A percentile compares a stretch with the other conserved stretches of the same genome.
These are phyloP conservation scores for Spheniscus humboldti DNA, from an alignment of 2,797 vertebrate species.

Conservation along the genomic window DNA sequence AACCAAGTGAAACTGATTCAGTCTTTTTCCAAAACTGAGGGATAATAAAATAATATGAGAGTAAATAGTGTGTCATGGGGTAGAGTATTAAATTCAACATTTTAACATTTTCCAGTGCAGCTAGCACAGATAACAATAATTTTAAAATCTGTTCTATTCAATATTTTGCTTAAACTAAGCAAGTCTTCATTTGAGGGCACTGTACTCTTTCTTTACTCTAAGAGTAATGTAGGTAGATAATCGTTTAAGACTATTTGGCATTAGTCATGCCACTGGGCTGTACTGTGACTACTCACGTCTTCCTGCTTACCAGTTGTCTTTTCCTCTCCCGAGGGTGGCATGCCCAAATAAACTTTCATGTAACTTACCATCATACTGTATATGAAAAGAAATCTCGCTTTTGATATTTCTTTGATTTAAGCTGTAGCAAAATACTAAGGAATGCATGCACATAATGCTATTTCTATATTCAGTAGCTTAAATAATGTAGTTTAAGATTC, in stretches of 20 bases:
- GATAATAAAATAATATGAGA: not conserved
- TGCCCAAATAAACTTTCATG: not conserved
- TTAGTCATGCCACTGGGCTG: not conserved
- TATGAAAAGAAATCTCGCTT: not conserved
- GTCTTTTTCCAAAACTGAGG: not conserved
- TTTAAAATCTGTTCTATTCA: not conserved
- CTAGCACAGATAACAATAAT: not conserved
- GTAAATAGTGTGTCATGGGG: not conserved
- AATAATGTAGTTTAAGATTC: not conserved
- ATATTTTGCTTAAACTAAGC: not conserved
- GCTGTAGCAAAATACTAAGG: not conserved
- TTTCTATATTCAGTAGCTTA: not conserved
- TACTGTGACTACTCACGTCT: not conserved
- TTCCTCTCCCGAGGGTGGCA: not conserved
- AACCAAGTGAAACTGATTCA: not conserved
- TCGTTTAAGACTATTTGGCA: not conserved
- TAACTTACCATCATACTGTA: not conserved
- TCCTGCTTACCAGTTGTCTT: not conserved
- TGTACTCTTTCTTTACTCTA: not conserved
- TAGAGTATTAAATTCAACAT: not conserved
- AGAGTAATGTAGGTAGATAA: not conserved
- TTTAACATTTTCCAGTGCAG: not conserved
- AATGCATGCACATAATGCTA: not conserved
- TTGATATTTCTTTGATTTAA: slow-evolving; percentile 31
- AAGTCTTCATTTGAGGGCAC: not conserved